Conservation (phyloP, 2,113 vertebrate genomes). For the Spea multiplicata region DNA sequence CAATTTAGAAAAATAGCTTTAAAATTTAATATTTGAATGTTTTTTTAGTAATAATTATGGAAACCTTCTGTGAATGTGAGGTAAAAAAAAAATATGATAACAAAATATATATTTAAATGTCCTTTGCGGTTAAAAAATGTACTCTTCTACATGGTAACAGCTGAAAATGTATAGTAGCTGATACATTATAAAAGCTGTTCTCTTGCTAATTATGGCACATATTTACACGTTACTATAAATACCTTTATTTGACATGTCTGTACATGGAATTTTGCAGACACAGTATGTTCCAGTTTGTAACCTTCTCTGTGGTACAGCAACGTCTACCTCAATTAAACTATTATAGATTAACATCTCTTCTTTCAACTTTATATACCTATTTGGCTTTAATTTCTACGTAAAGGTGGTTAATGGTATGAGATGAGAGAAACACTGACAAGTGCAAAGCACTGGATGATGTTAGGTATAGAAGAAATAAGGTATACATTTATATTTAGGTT, state of each 20-base stretch:
- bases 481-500: no score
- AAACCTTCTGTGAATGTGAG: conserved; percentile 78
- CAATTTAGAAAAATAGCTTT: conserved; percentile 78
- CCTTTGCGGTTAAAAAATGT: conserved; percentile 71
- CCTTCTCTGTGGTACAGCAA: no score
- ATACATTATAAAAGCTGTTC: conserved; percentile 62
- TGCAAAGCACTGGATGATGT: no score
- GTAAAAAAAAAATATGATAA: conserved; percentile 72
- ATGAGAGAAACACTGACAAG: no score
- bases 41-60: conserved; percentile 81
- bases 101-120: conserved; percentile 67
- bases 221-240: conserved; percentile 39
- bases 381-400: no score
- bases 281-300: conserved; percentile 9
- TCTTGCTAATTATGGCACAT: conserved; percentile 33
- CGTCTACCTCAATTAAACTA: no score
- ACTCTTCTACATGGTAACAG: conserved; percentile 66
- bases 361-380: no score
- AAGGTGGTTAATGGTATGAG: no score
- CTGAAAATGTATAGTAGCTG: conserved; percentile 72
- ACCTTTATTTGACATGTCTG: conserved; percentile 31
- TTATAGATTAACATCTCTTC: no score
- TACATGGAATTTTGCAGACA: conserved; percentile 21
- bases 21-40: conserved; percentile 79
- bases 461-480: no score